Base-by-base conservation (phyloP, 2,797 vertebrate species). In the Falco berigora region DNA sequence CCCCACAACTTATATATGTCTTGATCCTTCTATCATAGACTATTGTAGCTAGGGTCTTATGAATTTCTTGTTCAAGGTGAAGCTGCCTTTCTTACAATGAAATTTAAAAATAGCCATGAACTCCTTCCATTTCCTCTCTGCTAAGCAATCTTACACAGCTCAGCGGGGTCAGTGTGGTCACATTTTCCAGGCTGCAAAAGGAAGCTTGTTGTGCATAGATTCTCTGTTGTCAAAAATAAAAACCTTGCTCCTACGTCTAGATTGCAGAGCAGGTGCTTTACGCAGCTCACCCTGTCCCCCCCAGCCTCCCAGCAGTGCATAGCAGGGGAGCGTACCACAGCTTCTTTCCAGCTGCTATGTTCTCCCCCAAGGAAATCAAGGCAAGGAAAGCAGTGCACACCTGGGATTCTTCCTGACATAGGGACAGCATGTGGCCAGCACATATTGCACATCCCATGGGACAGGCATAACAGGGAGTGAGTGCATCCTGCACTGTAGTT, bases 51-150 rank as follows among this genome's bases (percentile, higher is more conserved):
- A 38, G 8, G 18, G n/a, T 46, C 20, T 86, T 71, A 72, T 3
- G 38, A 72, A 72, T 75, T 83, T 42, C 38, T 80, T 80, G 88
- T 84, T 75, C 78, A 82, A 91, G 89, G 62, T 90, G 79, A 94
- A 81, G 30, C 62, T 72, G 34, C 34, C 34, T 88, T 94, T 76
- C 78, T 78, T 86, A 69, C 73, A 94, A 62, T 24, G 55, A 88
- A 87, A 91, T 94, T 94, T 94, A 58, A 94, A 94, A 80, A 64
- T 58, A 90, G 42, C 34, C 42, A 47, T 75, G 64, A 96, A 79
- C 68, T 74, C 46, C 44, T 94, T 92, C 71, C 28, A 47, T 80
- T 86, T 94, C 32, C 46, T 83, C 50, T 92, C 68, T 78, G 49
- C 66, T 93, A 86, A 90, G 76, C 46, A 91, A 69, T 59, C 82